Base-by-base conservation (phyloP, 64 coral and sea anemone species). In the Cladopsammia gracilis region DNA sequence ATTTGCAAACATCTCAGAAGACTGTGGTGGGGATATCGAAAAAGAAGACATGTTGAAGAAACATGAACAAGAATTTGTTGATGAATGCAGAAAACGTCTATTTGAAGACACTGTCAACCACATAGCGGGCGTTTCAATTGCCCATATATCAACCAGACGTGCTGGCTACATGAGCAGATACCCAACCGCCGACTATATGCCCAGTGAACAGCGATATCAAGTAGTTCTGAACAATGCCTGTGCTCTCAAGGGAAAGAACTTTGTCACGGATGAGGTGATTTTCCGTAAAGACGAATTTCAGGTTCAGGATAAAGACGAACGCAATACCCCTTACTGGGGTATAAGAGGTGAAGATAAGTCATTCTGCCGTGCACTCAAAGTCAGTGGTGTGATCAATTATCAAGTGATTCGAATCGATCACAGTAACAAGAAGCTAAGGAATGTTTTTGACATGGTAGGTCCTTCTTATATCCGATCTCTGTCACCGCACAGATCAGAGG, bases 221-320 rank as follows among this genome's bases (percentile, higher is more conserved):
- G 71, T 92, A 54, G 90, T 92, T 16, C 59, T 92, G 0, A 62
- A 92, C 80, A 92, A 86, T 34, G 53, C 26, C 7, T 14, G 43
- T 48, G 90, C 90, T 5, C 23, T 92, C 0, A 85, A 86, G 48
- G 80, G 70, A 26, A 83, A 45, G 46, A 92, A 76, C 71, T 92
- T 74, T n/a, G 90, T 92, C 70, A 81, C 67, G 48, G 90, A 92
- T 74, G 90, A 92, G 8, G 65, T 92, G 49, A 59, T 92, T 42
- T 75, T 74, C 26, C 7, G 12, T 8, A 34, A 85, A 9, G 58
- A 92, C 44, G 53, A 80, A 79, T 18, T 15, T 25, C 79, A 70
- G 47, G 51, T 86, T 7, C 10, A 48, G 14, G 68, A 86, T 18
- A 53, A 23, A 53, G 22, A 23, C 20, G 56, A 58, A 60, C 68